These are phyloP conservation scores for Acleris laterana DNA, from an alignment of 2,888 invertebrate species.

Conservation along the genomic window DNA sequence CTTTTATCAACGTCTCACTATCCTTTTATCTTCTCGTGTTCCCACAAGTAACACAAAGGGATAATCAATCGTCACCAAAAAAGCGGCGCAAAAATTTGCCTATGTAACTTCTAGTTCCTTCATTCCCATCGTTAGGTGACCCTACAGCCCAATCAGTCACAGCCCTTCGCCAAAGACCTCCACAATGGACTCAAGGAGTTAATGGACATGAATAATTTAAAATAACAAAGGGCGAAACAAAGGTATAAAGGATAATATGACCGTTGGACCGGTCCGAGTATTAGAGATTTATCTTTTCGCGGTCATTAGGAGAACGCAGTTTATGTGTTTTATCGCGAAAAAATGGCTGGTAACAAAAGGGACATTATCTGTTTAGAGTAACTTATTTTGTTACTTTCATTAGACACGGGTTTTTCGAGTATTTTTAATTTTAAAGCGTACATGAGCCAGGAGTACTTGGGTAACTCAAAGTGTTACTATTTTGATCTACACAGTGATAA, in stretches of 20 bases:
- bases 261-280: conserved; percentile 73
- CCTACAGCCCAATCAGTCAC: conserved; percentile 74
- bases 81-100: conserved; percentile 34
- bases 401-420: neutral
- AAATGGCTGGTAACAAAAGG: neutral
- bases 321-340: conserved; percentile 15
- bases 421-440: neutral
- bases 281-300: conserved; percentile 64
- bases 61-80: conserved; percentile 31
- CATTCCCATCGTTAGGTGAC: conserved; percentile 59
- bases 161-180: conserved; percentile 71
- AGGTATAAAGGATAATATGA: conserved; percentile 76
- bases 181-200: conserved; percentile 76
- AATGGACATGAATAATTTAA: conserved; percentile 76
- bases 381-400: neutral
- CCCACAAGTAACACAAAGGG: conserved; percentile 15
- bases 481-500: too few relatives aligned
- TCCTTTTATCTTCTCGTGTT: neutral
- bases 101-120: conserved; percentile 44
- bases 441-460: too few relatives aligned
- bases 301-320: conserved; percentile 44
- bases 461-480: too few relatives aligned
- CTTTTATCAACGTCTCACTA: neutral
- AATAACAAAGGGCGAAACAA: conserved; percentile 75
- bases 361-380: neutral